A percentile compares a stretch with the other conserved stretches of the same genome.
Evolutionary conservation across 2,113 vertebrate species (phyloP).

Genomic region (Bujurquina vittata): DNA sequence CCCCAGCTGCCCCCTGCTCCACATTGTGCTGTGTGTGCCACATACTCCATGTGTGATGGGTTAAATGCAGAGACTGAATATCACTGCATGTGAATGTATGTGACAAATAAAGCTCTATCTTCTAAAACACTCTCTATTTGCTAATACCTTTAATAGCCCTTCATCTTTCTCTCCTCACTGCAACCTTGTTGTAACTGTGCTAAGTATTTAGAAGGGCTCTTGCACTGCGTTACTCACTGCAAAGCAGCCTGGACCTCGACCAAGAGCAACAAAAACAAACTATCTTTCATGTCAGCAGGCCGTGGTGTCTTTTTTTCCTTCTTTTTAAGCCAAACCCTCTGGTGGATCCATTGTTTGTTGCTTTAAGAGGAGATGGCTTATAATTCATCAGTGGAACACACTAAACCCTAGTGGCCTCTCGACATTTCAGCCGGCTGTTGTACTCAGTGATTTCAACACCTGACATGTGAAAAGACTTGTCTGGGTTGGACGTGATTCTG

Average conservation of each 20-base stretch:
- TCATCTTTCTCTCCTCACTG: background rate
- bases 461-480: constrained; percentile 22
- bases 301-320: background rate
- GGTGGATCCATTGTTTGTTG: constrained; percentile 54
- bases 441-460: constrained; percentile 40
- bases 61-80: too few species aligned
- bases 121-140: background rate
- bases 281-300: constrained; percentile 38
- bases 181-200: background rate
- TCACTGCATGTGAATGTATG: too few species aligned
- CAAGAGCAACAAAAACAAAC: constrained; percentile 67
- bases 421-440: constrained; percentile 34
- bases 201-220: constrained; percentile 34
- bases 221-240: constrained; percentile 39
- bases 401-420: constrained; percentile 38
- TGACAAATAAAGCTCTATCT: background rate
- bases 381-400: constrained; percentile 42
- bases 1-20: too few species aligned
- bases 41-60: too few species aligned
- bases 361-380: constrained; percentile 52
- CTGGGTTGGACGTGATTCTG: constrained; percentile 14
- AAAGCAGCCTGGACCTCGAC: constrained; percentile 39
- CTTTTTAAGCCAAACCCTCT: constrained; percentile 33
- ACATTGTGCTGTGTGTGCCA: too few species aligned
- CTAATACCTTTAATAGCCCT: background rate